Conservation (phyloP, 2,797 vertebrate species). For the Propithecus perrieri region DNA sequence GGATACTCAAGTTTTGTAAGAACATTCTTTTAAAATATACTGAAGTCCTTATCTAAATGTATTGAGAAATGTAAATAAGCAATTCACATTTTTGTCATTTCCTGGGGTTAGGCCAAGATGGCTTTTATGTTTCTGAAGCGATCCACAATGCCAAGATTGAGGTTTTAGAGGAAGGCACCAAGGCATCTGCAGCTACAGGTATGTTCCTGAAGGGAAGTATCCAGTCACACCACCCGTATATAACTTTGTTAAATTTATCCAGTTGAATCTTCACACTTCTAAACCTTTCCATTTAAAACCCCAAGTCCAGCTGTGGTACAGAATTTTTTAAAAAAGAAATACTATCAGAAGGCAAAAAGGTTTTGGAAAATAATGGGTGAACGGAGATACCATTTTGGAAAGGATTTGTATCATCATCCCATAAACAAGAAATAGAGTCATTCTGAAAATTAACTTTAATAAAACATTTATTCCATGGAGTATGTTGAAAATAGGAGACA, state of each 20-base stretch:
- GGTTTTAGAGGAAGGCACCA: slow-evolving; percentile 92
- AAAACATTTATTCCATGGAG: neutral
- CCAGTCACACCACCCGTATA: fast-evolving
- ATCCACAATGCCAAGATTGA: slow-evolving; percentile 93
- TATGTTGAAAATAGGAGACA: neutral
- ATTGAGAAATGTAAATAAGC: neutral
- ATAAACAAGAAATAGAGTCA: neutral
- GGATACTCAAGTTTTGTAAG: neutral
- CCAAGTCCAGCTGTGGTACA: neutral
- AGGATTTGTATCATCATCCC: neutral
- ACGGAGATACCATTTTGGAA: slow-evolving; percentile 11
- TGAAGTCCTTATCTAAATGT: slow-evolving; percentile 2
- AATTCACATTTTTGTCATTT: slow-evolving; percentile 13
- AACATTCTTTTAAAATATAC: neutral
- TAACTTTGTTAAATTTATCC: neutral
- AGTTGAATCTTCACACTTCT: neutral
- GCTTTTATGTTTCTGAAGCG: slow-evolving; percentile 92
- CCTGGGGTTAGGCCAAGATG: slow-evolving; percentile 86
- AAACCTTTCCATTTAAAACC: neutral
- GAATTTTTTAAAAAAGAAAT: neutral
- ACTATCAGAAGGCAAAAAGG: neutral
- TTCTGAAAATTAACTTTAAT: neutral
- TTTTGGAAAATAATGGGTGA: neutral
- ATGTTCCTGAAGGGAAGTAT: neutral
- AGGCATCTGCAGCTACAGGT: slow-evolving; percentile 92